Conservation (phyloP, 2,797 vertebrate genomes). For the Pipistrellus pygmaeus region DNA sequence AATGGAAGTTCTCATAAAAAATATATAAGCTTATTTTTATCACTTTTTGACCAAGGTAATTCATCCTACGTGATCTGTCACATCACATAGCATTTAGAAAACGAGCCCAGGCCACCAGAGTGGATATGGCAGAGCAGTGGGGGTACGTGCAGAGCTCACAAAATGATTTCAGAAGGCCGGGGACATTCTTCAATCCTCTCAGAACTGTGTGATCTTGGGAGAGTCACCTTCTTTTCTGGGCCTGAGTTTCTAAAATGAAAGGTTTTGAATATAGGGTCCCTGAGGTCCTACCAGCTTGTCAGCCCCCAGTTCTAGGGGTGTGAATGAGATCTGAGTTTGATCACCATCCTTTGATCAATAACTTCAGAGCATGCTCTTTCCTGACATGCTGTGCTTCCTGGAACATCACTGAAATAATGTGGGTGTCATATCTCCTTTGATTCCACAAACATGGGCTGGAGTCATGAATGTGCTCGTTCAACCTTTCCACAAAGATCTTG, state of each 20-base stretch:
- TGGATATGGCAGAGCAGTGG: neutral
- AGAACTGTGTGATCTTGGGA: neutral
- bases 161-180: neutral
- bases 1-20: neutral
- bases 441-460: slow-evolving; percentile 64
- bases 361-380: neutral
- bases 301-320: neutral
- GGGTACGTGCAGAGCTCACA: neutral
- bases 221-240: neutral
- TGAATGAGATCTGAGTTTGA: neutral
- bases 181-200: neutral
- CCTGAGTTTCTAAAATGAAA: neutral
- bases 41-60: neutral
- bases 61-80: neutral
- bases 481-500: slow-evolving; percentile 82
- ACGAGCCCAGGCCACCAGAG: neutral
- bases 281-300: neutral
- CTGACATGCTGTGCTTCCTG: slow-evolving; percentile 61
- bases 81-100: neutral
- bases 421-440: slow-evolving; percentile 66
- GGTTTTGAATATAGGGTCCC: neutral
- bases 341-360: slow-evolving; percentile 43
- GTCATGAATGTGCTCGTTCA: slow-evolving; percentile 80
- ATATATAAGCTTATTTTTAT: neutral
- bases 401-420: slow-evolving; percentile 68